Base-by-base conservation (phyloP, 2,113 vertebrate genomes). In the Epinephelus cyanopodus region DNA sequence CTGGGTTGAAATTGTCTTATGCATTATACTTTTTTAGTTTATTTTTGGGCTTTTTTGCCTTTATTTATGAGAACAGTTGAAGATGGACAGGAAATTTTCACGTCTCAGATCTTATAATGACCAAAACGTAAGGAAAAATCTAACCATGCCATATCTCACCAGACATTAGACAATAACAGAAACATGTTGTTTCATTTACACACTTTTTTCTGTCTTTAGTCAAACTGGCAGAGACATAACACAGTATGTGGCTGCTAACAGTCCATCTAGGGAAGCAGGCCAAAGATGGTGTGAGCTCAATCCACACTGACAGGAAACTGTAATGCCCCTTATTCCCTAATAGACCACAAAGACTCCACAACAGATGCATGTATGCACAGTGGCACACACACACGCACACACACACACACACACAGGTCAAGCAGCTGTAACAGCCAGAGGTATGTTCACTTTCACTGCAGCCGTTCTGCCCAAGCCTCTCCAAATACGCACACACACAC, bases 381-480 rank as follows among this genome's bases (percentile, higher is more conserved):
- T 65, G 62, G 64, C 58, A n/a, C 74, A 74, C 71, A 65, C 37
- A 76, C 72, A 73, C 63, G 85, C 27, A 29, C 29, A 29, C 29
- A 29, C 29, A 29, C 29, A 29, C 29, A 29, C 29, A 29, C 37
- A 76, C 72, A 71, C 63, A 86, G 80, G 78, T 85, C 69, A 88
- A 84, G 70, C 83, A 85, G 86, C 81, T 81, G 68, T 69, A 89
- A 79, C 66, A 76, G 82, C 82, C 61, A 68, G 83, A 80, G 84
- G 82, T 91, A 74, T 79, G 70, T 87, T 83, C 76, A 76, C 74
- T 90, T 77, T 89, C 61, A 68, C 60, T 76, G 65, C 83, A 87
- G 79, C 77, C 80, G 77, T 73, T 92, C 77, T 78, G 75, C 68
- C 52, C 52, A 68, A 56, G 47, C 50, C 72, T 79, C 70, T 50